Evolutionary conservation across 30 jellyfish, hydroid and myxozoan species (phyloP).

Genomic region (Sanderia malayensis): DNA sequence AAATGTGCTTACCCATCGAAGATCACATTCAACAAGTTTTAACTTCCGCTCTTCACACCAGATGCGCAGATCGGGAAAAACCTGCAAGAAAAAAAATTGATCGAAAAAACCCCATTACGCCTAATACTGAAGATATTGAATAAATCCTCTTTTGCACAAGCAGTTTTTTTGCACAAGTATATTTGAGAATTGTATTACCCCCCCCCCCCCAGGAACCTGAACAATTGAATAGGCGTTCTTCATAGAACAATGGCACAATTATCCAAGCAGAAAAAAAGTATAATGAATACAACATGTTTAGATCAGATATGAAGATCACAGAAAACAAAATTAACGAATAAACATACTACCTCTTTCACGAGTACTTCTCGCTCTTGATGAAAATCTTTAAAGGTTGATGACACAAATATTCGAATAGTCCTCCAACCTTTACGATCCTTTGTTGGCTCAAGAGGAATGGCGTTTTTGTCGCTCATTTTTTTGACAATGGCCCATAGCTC

Average conservation of each 20-base stretch:
- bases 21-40: constrained; percentile 70
- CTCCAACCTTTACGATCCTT: constrained; percentile 97
- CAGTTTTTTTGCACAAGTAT: neutral
- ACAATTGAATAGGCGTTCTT: no score
- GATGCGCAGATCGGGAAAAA: constrained; percentile 68
- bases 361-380: constrained; percentile 98
- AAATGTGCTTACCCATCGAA: constrained; percentile 58
- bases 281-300: no score
- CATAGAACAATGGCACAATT: no score
- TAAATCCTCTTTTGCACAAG: neutral
- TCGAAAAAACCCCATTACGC: neutral
- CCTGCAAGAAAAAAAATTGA: constrained; percentile 31
- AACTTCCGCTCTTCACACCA: constrained; percentile 75
- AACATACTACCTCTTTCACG: constrained; percentile 84
- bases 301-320: no score
- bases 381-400: constrained; percentile 96
- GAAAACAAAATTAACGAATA: no score
- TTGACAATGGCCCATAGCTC: constrained; percentile 96
- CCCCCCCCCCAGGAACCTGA: no score
- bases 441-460: constrained; percentile 71
- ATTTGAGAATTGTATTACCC: no score
- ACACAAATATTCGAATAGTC: constrained; percentile 89
- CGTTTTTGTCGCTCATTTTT: constrained; percentile 54
- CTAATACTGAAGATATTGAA: neutral
- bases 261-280: no score